Evolutionary conservation across 2,888 invertebrate genomes (phyloP).

Genomic region (Tetragonisca angustula): DNA sequence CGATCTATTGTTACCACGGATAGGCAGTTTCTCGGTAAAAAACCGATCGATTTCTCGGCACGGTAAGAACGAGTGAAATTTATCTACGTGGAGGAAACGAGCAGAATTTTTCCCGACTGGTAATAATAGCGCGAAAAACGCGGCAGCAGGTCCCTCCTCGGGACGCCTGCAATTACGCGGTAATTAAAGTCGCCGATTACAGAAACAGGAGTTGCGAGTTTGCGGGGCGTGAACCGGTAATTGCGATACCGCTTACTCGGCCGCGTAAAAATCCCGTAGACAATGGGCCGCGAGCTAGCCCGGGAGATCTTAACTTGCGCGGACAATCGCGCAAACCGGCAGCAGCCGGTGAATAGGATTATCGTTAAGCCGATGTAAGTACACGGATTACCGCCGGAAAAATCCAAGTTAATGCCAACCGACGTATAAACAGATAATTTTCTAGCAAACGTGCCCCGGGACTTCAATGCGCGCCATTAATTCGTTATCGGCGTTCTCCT

Average conservation of each 20-base stretch:
- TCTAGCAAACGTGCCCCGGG: conserved; percentile 11
- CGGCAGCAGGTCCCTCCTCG: conserved; percentile 16
- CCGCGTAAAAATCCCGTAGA: conserved; percentile 55
- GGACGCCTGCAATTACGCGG: conserved; percentile 45
- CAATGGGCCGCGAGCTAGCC: conserved; percentile 56
- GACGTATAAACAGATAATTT: conserved; percentile 42
- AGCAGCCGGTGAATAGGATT: conserved; percentile 59
- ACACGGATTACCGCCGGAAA: conserved; percentile 36
- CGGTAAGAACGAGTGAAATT: background rate
- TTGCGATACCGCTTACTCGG: conserved; percentile 56
- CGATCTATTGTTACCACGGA: background rate
- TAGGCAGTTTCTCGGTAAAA: background rate
- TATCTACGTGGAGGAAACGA: background rate
- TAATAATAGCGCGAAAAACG: conserved; percentile 23
- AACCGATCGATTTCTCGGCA: background rate
- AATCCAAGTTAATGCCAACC: conserved; percentile 28
- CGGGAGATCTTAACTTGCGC: conserved; percentile 61
- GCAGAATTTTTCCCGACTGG: conserved; percentile 13
- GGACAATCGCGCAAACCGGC: conserved; percentile 56
- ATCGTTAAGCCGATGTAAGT: conserved; percentile 35
- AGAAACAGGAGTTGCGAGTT: conserved; percentile 36
- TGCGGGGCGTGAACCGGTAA: conserved; percentile 64
- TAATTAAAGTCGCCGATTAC: conserved; percentile 62
- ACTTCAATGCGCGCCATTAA: conserved; percentile 17
- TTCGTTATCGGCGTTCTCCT: background rate